These are phyloP conservation scores for Pangasius mekongensis DNA, from an alignment of 2,797 vertebrate genomes.

Conservation along the genomic window DNA sequence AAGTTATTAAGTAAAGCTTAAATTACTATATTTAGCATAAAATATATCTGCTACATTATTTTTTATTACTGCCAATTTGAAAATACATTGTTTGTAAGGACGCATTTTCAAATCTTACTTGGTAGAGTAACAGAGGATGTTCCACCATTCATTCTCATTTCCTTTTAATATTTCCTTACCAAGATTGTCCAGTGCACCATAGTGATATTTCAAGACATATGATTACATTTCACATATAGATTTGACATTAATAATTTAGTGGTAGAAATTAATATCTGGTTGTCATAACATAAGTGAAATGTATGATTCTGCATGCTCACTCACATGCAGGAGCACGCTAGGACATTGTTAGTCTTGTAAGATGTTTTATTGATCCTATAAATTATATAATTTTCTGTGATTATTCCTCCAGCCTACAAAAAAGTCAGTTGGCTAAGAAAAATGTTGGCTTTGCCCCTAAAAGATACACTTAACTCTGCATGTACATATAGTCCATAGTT, in stretches of 20 bases:
- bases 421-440: background rate
- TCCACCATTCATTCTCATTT: background rate
- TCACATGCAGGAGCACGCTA: background rate
- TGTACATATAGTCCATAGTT: background rate
- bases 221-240: background rate
- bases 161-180: background rate
- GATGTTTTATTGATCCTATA: background rate
- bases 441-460: background rate
- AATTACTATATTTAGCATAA: background rate
- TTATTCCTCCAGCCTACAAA: background rate
- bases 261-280: background rate
- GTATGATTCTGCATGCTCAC: background rate
- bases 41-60: background rate
- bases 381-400: background rate
- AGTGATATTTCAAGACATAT: slow-evolving; percentile 13
- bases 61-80: background rate
- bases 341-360: background rate
- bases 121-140: background rate
- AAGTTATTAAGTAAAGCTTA: background rate
- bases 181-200: background rate
- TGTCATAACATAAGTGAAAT: background rate
- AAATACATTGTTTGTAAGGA: background rate
- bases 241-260: slow-evolving; percentile 6
- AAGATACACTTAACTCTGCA: background rate
- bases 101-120: background rate